phyloP scores from a whole-genome alignment of 2,113 vertebrate genomes.

The Tragelaphus strepsiceros region DNA sequence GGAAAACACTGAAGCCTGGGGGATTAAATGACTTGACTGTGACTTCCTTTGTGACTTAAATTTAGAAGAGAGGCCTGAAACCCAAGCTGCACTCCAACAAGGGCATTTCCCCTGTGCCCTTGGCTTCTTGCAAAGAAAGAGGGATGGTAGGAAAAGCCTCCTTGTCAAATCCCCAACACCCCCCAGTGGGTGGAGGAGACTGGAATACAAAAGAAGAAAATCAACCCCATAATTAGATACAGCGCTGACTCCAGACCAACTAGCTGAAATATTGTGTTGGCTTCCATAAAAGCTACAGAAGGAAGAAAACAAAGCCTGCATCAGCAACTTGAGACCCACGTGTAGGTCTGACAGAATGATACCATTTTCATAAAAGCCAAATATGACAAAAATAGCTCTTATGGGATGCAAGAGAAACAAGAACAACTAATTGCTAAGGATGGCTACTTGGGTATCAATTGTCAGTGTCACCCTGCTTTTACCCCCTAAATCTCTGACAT shows the following conservation, averaged over 20 bases:
- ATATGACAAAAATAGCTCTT: neutral
- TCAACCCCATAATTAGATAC: constrained; percentile 64
- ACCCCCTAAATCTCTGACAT: neutral
- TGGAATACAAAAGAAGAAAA: constrained; percentile 51
- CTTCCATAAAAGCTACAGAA: neutral
- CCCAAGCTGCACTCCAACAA: neutral
- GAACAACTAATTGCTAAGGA: neutral
- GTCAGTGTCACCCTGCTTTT: neutral
- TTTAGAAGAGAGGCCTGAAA: neutral
- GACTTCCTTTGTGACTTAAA: neutral
- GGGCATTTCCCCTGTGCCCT: neutral
- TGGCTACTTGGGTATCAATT: neutral
- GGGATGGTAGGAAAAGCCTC: neutral
- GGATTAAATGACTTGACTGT: neutral
- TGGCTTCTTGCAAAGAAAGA: neutral
- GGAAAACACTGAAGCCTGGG: neutral
- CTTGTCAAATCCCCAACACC: constrained; percentile 44
- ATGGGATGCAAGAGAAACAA: neutral
- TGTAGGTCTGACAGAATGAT: neutral
- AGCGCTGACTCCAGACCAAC: constrained; percentile 61
- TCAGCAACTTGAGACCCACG: neutral
- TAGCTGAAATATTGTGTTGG: constrained; percentile 24
- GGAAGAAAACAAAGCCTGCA: neutral
- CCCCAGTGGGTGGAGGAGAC: constrained; percentile 39
- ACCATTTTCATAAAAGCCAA: neutral